Evolutionary conservation across 2,888 invertebrate species (phyloP), one percentile per base, ranked within the genome.

Genomic region (Ormyrus nitidulus): DNA sequence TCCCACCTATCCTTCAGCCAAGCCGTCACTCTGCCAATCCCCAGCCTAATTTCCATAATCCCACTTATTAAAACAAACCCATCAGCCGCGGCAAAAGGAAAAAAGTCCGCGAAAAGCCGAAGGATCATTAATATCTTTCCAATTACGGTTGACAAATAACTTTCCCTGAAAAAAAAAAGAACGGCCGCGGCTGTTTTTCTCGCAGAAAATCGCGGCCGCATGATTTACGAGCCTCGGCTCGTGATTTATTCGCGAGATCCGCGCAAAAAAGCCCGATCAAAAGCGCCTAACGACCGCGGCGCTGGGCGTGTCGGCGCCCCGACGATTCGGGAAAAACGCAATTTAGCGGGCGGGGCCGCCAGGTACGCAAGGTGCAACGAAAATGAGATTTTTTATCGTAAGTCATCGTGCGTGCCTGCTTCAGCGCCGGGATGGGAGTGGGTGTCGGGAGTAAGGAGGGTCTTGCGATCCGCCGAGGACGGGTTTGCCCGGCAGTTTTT

Each of bases 281-380:
- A 72, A 72, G 53, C 54, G 49, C 19, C 9, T 61, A 13, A 75
- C 34, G 34, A 34, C 34, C 34, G 34, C 34, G 34, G 34, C 34
- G 19, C 64, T 70, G 64, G 87, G 88, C 88, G 88, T 87, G 34
- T 34, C 34, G 87, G 85, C 85, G 65, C 82, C 48, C 0, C 68
- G 82, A 84, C 85, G 85, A 87, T 87, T 88, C 87, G 85, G 84
- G 85, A 85, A 88, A 88, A 88, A 84, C 85, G 85, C 87, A 88
- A 88, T 88, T 88, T 85, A 86, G 84, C 86, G 80, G 86, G 86
- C 86, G 86, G 85, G 85, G 85, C 84, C 79, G 70, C 82, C 71
- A 62, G 78, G 19, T 10, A 9, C 13, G 72, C 72, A 77, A 77
- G 77, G 76, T 76, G 77, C 72, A 65, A 62, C 71, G 77, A 62